phyloP scores from a whole-genome alignment of 2,888 invertebrate genomes.

The Athrips mouffetella region DNA sequence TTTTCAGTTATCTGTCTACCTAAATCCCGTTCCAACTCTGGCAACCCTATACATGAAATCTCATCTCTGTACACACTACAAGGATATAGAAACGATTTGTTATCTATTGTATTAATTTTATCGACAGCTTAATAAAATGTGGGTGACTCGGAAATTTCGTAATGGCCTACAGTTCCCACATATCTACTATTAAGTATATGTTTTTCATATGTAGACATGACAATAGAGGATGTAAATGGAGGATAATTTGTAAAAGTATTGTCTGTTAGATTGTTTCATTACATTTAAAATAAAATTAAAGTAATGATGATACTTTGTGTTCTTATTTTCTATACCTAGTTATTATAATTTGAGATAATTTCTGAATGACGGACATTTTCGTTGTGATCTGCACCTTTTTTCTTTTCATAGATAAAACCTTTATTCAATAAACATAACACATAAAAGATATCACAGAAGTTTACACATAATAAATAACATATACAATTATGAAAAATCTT shows the following conservation, averaged over 20 bases:
- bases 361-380: too few species aligned
- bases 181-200: constrained; percentile 11
- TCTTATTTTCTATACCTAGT: too few species aligned
- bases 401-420: too few species aligned
- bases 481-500: too few species aligned
- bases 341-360: too few species aligned
- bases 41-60: background rate
- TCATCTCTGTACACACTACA: background rate
- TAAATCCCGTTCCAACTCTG: background rate
- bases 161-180: constrained; percentile 30
- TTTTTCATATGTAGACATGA: constrained; percentile 22
- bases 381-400: too few species aligned
- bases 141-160: constrained; percentile 32
- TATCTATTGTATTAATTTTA: constrained; percentile 17
- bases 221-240: constrained; percentile 28
- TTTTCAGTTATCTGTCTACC: too few species aligned
- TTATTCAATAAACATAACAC: too few species aligned
- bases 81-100: constrained; percentile 7
- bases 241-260: constrained; percentile 24
- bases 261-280: constrained; percentile 1
- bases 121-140: constrained; percentile 5
- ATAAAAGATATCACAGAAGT: too few species aligned
- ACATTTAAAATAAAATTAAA: too few species aligned
- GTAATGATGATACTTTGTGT: too few species aligned
- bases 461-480: too few species aligned